Evolutionary conservation across 2,888 invertebrate genomes (phyloP).

Genomic region (Strigamia crassipes): DNA sequence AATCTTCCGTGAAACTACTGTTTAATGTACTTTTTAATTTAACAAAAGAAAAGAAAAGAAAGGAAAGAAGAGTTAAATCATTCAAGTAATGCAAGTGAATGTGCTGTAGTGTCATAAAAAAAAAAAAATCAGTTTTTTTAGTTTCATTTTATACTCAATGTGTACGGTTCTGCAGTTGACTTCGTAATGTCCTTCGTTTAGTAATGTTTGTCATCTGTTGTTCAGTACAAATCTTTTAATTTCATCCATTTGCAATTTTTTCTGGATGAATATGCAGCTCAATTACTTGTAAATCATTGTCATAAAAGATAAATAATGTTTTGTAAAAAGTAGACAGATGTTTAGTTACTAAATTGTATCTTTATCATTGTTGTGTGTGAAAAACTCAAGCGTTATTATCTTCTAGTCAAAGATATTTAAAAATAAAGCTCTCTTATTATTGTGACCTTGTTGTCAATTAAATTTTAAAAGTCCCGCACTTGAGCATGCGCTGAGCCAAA

Average conservation of each 20-base stretch:
- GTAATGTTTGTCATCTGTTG: background rate
- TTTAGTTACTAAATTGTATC: background rate
- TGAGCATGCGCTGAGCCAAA: background rate
- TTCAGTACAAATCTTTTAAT: background rate
- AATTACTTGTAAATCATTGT: background rate
- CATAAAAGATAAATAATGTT: background rate
- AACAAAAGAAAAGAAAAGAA: no score
- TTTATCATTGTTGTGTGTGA: background rate
- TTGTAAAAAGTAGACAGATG: background rate
- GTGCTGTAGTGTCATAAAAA: background rate
- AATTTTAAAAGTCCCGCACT: background rate
- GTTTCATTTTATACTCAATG: background rate
- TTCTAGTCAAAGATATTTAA: conserved; percentile 3
- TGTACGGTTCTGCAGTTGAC: background rate
- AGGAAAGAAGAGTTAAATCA: background rate
- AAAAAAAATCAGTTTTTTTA: background rate
- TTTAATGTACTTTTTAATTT: conserved; percentile 52
- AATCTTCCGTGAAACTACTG: conserved; percentile 60
- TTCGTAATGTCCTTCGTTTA: background rate
- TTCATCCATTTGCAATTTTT: background rate
- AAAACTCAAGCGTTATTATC: background rate
- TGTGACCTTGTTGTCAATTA: background rate
- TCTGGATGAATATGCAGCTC: background rate
- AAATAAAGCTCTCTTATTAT: background rate
- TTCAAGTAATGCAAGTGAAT: background rate